These are phyloP conservation scores for Lepidurus arcticus DNA, from an alignment of 1,140 invertebrate species.

Conservation along the genomic window DNA sequence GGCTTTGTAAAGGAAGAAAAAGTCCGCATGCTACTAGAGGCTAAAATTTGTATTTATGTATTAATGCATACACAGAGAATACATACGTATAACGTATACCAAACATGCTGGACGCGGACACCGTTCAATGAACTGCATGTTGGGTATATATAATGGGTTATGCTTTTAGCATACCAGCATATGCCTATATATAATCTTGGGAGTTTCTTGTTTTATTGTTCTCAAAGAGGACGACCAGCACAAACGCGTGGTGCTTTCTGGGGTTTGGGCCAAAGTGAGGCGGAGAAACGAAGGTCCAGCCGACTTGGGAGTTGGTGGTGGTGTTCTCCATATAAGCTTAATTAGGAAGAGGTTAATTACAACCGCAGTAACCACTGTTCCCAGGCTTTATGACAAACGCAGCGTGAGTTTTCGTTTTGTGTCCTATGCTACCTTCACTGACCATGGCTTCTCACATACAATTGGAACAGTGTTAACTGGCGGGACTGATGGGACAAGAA, in stretches of 20 bases:
- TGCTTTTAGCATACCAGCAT: conserved; percentile 5
- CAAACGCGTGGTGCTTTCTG: neutral
- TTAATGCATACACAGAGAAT: neutral
- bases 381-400: conserved; percentile 12
- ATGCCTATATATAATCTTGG: conserved; percentile 22
- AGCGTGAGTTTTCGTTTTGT: neutral
- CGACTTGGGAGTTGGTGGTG: neutral
- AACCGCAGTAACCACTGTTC: conserved; percentile 17
- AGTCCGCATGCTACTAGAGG: neutral
- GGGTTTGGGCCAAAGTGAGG: neutral
- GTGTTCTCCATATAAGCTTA: neutral
- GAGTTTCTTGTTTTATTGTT: neutral
- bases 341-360: conserved; percentile 22
- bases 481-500: neutral
- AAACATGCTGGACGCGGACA: neutral
- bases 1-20: neutral
- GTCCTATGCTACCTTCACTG: neutral
- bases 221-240: too few relatives aligned
- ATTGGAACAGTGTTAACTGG: conserved; percentile 1
- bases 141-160: neutral
- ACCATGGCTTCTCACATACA: conserved; percentile 15
- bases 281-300: neutral
- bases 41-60: neutral
- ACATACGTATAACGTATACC: neutral
- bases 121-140: conserved; percentile 1